Evolutionary conservation across 2,888 invertebrate genomes (phyloP).

Genomic region (Enoplolaimus lenunculus): DNA sequence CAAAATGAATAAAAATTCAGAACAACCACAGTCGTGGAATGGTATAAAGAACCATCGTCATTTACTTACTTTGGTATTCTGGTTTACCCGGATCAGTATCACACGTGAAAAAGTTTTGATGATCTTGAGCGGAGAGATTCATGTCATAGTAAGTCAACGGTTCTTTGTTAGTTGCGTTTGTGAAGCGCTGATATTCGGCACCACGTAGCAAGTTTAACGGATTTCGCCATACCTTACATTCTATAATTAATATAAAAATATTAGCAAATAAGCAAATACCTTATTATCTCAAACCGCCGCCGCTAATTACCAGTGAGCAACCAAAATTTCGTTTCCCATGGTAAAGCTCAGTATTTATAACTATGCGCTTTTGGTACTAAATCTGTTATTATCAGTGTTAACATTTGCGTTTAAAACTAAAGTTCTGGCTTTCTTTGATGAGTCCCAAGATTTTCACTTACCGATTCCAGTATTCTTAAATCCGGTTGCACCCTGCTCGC

Average conservation of each 20-base stretch:
- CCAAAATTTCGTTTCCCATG: too few relatives aligned
- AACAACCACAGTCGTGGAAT: not conserved
- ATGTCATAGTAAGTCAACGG: constrained; percentile 95
- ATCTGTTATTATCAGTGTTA: not conserved
- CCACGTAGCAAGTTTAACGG: constrained; percentile 85
- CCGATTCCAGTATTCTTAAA: too few relatives aligned
- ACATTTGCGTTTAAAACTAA: not conserved
- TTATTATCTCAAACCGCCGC: not conserved
- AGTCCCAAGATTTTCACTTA: too few relatives aligned
- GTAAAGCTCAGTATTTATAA: too few relatives aligned
- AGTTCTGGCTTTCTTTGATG: too few relatives aligned
- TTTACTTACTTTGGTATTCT: constrained; percentile 60
- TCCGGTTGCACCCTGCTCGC: too few relatives aligned
- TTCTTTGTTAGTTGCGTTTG: constrained; percentile 74
- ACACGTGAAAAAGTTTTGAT: constrained; percentile 86
- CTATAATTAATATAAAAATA: constrained; percentile 43
- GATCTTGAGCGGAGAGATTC: constrained; percentile 96
- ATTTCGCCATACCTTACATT: constrained; percentile 91
- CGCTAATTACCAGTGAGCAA: too few relatives aligned
- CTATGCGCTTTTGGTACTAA: not conserved
- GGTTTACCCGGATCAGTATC: constrained; percentile 70
- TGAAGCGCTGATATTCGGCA: constrained; percentile 87
- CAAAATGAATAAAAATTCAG: not conserved
- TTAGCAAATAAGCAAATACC: too few relatives aligned
- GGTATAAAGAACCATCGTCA: too few relatives aligned